These are phyloP conservation scores for Telmatochromis sp. DNA, from an alignment of 2,113 vertebrate genomes.

Conservation along the genomic window DNA sequence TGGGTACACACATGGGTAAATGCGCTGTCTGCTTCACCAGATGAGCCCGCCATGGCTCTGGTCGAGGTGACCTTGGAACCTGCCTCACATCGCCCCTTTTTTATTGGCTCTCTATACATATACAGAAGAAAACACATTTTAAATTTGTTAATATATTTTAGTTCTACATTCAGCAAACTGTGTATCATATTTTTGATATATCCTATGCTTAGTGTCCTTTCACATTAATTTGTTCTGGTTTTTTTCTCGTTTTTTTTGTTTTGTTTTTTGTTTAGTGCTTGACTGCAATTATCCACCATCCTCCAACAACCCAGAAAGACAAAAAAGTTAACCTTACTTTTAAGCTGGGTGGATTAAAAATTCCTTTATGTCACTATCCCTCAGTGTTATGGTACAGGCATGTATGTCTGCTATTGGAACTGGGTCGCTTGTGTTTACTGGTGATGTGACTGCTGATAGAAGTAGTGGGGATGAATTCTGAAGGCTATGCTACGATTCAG, in stretches of 20 bases:
- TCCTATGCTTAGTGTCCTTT: background rate
- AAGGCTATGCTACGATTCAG: background rate
- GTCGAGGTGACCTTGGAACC: slow-evolving; percentile 21
- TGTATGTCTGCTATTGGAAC: background rate
- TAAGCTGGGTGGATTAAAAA: background rate
- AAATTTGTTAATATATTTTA: background rate
- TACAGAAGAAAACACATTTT: background rate
- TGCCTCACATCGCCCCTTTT: background rate
- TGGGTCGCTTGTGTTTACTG: background rate
- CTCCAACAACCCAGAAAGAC: background rate
- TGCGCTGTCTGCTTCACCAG: background rate
- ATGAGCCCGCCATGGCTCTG: background rate
- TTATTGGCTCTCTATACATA: background rate
- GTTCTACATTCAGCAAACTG: background rate
- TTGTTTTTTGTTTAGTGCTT: background rate
- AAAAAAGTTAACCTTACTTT: background rate
- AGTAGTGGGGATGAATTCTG: background rate
- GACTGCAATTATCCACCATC: background rate
- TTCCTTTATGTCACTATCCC: background rate
- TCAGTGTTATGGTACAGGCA: background rate
- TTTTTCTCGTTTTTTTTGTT: background rate
- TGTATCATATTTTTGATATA: background rate
- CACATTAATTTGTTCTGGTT: background rate
- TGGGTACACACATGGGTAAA: background rate
- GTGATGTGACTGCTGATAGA: background rate